Evolutionary conservation across 2,797 vertebrate genomes (phyloP).

Genomic region (Aphelocoma californica): DNA sequence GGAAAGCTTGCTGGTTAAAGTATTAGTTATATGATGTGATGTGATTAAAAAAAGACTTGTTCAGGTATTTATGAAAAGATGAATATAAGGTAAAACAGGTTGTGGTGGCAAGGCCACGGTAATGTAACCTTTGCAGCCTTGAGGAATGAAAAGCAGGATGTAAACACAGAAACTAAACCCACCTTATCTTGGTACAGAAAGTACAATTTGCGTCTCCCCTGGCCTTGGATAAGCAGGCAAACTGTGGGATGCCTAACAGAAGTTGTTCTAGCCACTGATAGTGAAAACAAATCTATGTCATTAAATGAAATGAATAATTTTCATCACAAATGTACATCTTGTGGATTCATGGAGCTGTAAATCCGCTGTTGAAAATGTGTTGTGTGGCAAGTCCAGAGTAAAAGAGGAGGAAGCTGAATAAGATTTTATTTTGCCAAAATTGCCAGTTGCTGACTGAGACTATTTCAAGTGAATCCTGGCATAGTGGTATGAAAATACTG

Average conservation of each 20-base stretch:
- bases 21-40: not conserved
- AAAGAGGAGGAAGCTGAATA: not conserved
- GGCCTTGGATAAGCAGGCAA: not conserved
- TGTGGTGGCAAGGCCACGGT: not conserved
- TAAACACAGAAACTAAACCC: not conserved
- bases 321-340: not conserved
- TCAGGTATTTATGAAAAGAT: not conserved
- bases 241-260: not conserved
- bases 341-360: not conserved
- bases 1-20: not conserved
- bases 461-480: not conserved
- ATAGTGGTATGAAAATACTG: not conserved
- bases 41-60: not conserved
- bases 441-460: not conserved
- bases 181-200: conserved; percentile 22
- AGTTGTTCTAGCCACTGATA: not conserved
- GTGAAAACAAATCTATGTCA: not conserved
- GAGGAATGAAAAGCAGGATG: not conserved
- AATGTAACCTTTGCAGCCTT: not conserved
- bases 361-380: not conserved
- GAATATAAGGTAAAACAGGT: not conserved
- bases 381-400: not conserved
- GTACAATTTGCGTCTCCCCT: not conserved
- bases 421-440: not conserved
- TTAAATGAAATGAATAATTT: not conserved